Percentiles rank a stretch among this genome's conserved stretches.
Conservation (phyloP, 1,140 invertebrate species). For the Probaryconus sp. region DNA sequence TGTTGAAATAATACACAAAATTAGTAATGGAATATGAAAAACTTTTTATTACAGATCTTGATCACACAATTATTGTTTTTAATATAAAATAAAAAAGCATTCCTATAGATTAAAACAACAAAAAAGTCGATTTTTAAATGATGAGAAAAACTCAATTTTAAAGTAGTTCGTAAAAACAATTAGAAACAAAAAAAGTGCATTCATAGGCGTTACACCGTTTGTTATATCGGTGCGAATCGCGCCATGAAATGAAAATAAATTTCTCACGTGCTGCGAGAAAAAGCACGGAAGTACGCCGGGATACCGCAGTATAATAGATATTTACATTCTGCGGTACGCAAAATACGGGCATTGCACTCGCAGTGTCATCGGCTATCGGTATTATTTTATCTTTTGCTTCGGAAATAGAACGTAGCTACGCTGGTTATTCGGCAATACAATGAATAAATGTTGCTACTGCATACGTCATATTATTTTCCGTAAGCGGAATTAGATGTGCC, state of each 20-base stretch:
- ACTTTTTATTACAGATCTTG: too few relatives aligned
- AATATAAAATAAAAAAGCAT: too few relatives aligned
- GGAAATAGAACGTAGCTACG: conserved; percentile 62
- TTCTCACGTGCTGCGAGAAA: conserved; percentile 52
- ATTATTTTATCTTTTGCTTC: conserved; percentile 68
- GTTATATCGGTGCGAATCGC: conserved; percentile 48
- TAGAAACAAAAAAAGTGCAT: conserved; percentile 46
- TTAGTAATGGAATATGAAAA: too few relatives aligned
- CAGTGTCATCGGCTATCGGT: conserved; percentile 67
- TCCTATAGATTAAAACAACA: too few relatives aligned
- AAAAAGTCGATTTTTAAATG: conserved; percentile 19
- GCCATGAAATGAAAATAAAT: conserved; percentile 63
- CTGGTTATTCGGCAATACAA: conserved; percentile 43
- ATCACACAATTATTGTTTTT: too few relatives aligned
- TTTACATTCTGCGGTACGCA: conserved; percentile 73
- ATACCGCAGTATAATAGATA: conserved; percentile 69
- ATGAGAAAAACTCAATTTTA: conserved; percentile 31
- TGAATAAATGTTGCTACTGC: conserved; percentile 60
- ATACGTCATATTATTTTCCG: conserved; percentile 55
- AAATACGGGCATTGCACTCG: conserved; percentile 58
- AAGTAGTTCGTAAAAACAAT: conserved; percentile 41
- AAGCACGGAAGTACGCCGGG: conserved; percentile 58
- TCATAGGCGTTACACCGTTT: conserved; percentile 47
- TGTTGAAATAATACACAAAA: too few relatives aligned
- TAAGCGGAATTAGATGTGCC: conserved; percentile 26